These are phyloP conservation scores for Eristalinus aeneus DNA, from an alignment of 2,888 invertebrate species.

Conservation along the genomic window DNA sequence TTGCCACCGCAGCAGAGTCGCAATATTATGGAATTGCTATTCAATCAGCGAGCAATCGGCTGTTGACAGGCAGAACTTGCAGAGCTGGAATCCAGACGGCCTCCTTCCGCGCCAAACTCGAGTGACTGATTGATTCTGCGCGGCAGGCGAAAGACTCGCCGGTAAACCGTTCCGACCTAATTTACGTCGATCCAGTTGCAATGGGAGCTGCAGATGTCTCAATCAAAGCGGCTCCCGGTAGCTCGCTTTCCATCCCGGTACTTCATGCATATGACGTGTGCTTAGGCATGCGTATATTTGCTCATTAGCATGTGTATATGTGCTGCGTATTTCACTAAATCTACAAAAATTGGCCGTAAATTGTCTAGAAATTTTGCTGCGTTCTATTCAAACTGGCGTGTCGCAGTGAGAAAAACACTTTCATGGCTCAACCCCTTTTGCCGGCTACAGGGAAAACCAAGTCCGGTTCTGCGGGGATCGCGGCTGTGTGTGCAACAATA, in stretches of 20 bases:
- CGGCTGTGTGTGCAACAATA: background rate
- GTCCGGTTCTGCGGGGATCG: constrained; percentile 45
- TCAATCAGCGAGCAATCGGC: constrained; percentile 28
- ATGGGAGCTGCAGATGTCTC: constrained; percentile 42
- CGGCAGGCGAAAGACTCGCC: constrained; percentile 9
- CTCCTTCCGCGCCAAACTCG: constrained; percentile 37
- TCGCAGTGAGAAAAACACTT: background rate
- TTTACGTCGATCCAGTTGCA: constrained; percentile 26
- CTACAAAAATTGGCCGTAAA: constrained; percentile 50
- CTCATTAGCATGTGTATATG: constrained; percentile 66
- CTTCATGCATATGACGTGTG: constrained; percentile 50
- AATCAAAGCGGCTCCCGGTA: constrained; percentile 47
- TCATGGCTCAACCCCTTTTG: constrained; percentile 44
- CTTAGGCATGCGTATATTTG: constrained; percentile 46
- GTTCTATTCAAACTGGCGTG: constrained; percentile 43
- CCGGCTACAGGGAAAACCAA: constrained; percentile 30
- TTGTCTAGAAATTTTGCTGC: constrained; percentile 47
- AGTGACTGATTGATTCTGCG: constrained; percentile 50
- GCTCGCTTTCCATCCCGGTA: constrained; percentile 44
- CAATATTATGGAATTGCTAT: constrained; percentile 19
- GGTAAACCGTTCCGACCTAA: constrained; percentile 35
- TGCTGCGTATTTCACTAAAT: constrained; percentile 63
- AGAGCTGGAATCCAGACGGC: constrained; percentile 35
- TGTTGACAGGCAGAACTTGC: constrained; percentile 22
- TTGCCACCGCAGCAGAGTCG: constrained; percentile 21